phyloP scores from a whole-genome alignment of 2,888 invertebrate species.

The Antheraea assamensis region DNA sequence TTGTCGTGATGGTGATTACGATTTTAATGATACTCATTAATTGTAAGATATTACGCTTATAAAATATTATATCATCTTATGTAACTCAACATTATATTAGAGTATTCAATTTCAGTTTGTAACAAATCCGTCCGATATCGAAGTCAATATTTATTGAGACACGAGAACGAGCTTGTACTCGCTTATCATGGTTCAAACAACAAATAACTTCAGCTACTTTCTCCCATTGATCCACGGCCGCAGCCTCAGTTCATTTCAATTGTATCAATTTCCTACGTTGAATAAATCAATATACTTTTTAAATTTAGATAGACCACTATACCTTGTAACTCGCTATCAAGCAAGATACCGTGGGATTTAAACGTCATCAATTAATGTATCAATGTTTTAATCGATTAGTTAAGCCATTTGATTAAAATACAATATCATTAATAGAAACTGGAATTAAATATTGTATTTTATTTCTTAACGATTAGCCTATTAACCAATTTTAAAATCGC shows the following conservation, averaged over 20 bases:
- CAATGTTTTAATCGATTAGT: constrained; percentile 7
- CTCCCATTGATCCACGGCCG: constrained; percentile 27
- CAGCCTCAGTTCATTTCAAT: constrained; percentile 18
- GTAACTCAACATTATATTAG: constrained; percentile 64
- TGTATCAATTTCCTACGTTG: constrained; percentile 16
- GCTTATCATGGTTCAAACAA: constrained; percentile 55
- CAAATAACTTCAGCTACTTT: constrained; percentile 39
- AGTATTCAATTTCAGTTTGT: constrained; percentile 69
- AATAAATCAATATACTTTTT: constrained; percentile 21
- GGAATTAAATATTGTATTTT: background rate
- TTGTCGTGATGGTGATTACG: background rate
- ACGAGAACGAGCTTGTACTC: constrained; percentile 61
- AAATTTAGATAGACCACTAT: constrained; percentile 7
- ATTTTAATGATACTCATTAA: background rate
- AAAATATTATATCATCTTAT: constrained; percentile 1
- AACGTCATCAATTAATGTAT: constrained; percentile 5
- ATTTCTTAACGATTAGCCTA: background rate
- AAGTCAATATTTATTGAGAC: constrained; percentile 61
- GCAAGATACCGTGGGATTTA: constrained; percentile 10
- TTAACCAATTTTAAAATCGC: background rate
- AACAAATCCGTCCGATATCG: constrained; percentile 61
- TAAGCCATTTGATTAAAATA: constrained; percentile 1
- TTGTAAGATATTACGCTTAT: background rate
- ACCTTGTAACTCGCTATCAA: constrained; percentile 5
- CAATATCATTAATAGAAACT: background rate